These are phyloP conservation scores for Pristionchus mayeri DNA, from an alignment of 2,888 invertebrate species.

Conservation along the genomic window DNA sequence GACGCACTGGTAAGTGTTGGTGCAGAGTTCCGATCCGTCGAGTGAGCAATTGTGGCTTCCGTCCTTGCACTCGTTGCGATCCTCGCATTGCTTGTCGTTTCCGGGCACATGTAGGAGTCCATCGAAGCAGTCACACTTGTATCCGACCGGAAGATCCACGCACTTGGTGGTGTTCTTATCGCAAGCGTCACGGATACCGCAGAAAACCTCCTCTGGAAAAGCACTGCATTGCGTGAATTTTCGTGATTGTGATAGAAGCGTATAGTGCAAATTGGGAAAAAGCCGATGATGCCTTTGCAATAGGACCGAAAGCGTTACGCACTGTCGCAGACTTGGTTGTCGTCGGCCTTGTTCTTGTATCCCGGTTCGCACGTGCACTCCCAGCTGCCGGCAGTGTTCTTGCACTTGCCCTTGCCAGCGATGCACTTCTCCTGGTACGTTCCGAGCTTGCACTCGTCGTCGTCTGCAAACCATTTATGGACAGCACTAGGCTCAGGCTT, in stretches of 20 bases:
- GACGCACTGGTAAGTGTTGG: conserved; percentile 41
- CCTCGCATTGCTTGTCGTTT: conserved; percentile 35
- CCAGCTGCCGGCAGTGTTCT: conserved; percentile 37
- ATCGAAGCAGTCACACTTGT: conserved; percentile 10
- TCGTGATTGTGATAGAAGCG: too few relatives aligned
- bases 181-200: conserved; percentile 44
- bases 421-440: conserved; percentile 41
- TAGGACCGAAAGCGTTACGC: too few relatives aligned
- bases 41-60: conserved; percentile 28
- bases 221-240: too few relatives aligned
- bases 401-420: conserved; percentile 30
- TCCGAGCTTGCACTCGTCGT: conserved; percentile 41
- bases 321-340: conserved; percentile 46
- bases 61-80: conserved; percentile 47
- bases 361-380: conserved; percentile 42
- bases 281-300: too few relatives aligned
- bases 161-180: conserved; percentile 45
- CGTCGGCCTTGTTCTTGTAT: conserved; percentile 38
- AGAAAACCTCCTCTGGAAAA: conserved; percentile 45
- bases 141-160: conserved; percentile 35
- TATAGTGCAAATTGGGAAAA: too few relatives aligned
- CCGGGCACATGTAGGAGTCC: conserved; percentile 37
- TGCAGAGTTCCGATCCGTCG: conserved; percentile 37
- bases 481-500: too few relatives aligned
- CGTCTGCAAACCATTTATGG: conserved; percentile 29